phyloP scores from a whole-genome alignment of 2,797 vertebrate species.

The Heterohyrax brucei region DNA sequence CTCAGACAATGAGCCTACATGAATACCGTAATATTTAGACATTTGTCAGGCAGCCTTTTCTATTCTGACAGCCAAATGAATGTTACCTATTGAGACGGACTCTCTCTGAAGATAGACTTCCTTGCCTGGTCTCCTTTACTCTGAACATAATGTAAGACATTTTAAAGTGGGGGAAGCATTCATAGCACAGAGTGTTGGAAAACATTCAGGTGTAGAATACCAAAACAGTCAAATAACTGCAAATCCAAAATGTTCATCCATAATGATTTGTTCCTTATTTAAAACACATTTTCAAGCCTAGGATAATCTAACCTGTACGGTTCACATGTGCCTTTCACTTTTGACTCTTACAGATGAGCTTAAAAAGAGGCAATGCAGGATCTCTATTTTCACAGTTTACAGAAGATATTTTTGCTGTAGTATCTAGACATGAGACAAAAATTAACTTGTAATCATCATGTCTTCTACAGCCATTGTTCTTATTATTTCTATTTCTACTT shows the following conservation, averaged over 20 bases:
- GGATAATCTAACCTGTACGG: neutral
- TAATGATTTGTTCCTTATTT: constrained; percentile 75
- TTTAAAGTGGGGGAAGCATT: constrained; percentile 77
- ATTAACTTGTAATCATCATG: neutral
- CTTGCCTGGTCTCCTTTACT: constrained; percentile 72
- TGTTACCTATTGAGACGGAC: constrained; percentile 78
- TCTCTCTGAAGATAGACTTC: constrained; percentile 72
- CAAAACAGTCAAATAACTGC: constrained; percentile 79
- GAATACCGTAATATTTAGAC: constrained; percentile 82
- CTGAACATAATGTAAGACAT: constrained; percentile 82
- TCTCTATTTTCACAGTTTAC: constrained; percentile 50
- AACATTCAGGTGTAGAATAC: constrained; percentile 81
- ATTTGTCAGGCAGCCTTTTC: constrained; percentile 83
- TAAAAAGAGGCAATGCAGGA: neutral
- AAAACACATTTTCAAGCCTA: constrained; percentile 70
- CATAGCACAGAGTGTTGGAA: constrained; percentile 77
- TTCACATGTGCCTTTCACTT: neutral
- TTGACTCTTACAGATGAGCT: constrained; percentile 54
- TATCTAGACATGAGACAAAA: neutral
- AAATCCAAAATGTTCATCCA: constrained; percentile 76
- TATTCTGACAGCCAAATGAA: constrained; percentile 83
- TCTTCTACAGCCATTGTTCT: neutral
- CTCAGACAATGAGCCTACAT: constrained; percentile 79
- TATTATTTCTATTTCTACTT: constrained; percentile 35
- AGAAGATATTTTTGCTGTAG: neutral